Evolutionary conservation across 2,797 vertebrate genomes (phyloP).

Genomic region (Acanthurus tractus): DNA sequence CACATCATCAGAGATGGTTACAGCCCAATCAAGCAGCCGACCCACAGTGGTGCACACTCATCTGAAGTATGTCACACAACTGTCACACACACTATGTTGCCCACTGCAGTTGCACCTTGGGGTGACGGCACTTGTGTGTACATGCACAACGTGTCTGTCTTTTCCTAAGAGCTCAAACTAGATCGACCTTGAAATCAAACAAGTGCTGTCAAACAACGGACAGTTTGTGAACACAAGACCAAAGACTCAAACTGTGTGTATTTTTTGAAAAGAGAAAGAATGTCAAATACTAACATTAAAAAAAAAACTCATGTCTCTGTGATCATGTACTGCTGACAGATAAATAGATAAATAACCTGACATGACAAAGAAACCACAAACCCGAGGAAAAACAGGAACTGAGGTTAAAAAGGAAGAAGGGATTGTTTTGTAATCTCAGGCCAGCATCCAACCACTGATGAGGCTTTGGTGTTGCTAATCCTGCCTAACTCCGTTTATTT

Average conservation of each 20-base stretch:
- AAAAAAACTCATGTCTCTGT: neutral
- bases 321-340: constrained; percentile 17
- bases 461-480: constrained; percentile 33
- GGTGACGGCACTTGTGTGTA: constrained; percentile 47
- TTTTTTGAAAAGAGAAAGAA: constrained; percentile 7
- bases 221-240: neutral
- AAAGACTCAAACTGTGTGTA: constrained; percentile 9
- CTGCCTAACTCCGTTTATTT: constrained; percentile 13
- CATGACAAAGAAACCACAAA: constrained; percentile 22
- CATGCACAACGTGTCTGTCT: constrained; percentile 37
- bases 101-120: constrained; percentile 37
- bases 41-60: constrained; percentile 32
- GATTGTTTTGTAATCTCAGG: constrained; percentile 28
- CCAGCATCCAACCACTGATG: constrained; percentile 32
- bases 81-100: constrained; percentile 52
- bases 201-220: constrained; percentile 5
- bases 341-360: constrained; percentile 11
- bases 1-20: constrained; percentile 34
- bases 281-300: neutral
- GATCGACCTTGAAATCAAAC: constrained; percentile 39
- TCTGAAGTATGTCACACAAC: constrained; percentile 55
- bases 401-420: constrained; percentile 13
- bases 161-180: constrained; percentile 16
- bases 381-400: constrained; percentile 4
- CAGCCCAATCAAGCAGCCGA: constrained; percentile 38